phyloP scores from a whole-genome alignment of 1,140 invertebrate species.

The Tetramorium simillimum region DNA sequence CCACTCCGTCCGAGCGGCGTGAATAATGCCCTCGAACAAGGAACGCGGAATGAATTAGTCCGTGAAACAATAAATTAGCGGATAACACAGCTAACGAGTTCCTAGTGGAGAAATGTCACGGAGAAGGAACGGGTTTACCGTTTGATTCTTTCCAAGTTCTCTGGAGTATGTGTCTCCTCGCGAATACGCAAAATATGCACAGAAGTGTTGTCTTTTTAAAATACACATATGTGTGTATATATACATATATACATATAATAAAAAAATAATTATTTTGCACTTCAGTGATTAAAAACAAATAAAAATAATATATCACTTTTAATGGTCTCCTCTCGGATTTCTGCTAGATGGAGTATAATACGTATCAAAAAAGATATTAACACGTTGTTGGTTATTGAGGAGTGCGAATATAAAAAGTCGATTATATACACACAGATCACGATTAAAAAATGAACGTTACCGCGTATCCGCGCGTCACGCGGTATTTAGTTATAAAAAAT shows the following conservation, averaged over 20 bases:
- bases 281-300: not conserved
- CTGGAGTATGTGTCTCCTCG: not conserved
- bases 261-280: not conserved
- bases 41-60: constrained; percentile 57
- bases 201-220: not conserved
- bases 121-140: not conserved
- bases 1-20: constrained; percentile 35
- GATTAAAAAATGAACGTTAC: not conserved
- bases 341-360: no score
- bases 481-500: constrained; percentile 36
- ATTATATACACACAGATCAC: not conserved
- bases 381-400: not conserved
- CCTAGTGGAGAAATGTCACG: constrained; percentile 31
- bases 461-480: not conserved
- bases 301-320: not conserved
- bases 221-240: no score
- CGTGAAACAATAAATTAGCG: constrained; percentile 58
- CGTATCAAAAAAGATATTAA: not conserved
- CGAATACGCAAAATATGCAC: not conserved
- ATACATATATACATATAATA: not conserved
- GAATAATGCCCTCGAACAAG: constrained; percentile 46
- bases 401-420: constrained; percentile 20
- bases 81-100: constrained; percentile 51
- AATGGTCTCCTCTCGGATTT: not conserved
- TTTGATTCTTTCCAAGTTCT: constrained; percentile 14